Evolutionary conservation across 2,797 vertebrate genomes (phyloP), one percentile per base, ranked within the genome.

Genomic region (Neoniphon sammara): DNA sequence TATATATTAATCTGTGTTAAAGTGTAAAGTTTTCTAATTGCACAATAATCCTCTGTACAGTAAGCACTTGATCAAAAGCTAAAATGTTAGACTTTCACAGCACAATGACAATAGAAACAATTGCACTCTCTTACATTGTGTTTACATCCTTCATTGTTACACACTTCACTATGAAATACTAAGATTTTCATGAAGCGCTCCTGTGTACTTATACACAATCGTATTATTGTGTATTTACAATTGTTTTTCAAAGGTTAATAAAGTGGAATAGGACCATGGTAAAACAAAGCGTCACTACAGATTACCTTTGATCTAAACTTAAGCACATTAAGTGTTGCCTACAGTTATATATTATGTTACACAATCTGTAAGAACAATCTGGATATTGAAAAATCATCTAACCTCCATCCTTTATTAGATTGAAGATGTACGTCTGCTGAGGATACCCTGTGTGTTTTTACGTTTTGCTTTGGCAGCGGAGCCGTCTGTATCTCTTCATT

Each of bases 401-500:
- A 36, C 60, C 34, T 64, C 25, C 56, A 17, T 34, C 36, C 20
- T 68, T 50, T 4, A 46, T 60, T 56, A 36, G 5, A 9, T 34
- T 34, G n/a, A n/a, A 20, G 47, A 5, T 50, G 47, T 9, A n/a
- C 20, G 18, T 50, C n/a, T 20, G 18, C 49, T 14, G n/a, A 50
- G 25, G 44, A 25, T 23, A 5, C 18, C 42, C 17, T 18, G n/a
- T 46, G 15, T 61, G n/a, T 62, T 62, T 70, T 63, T 70, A 67
- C 58, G 53, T 65, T 50, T 64, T 46, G 60, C 27, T 18, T 70
- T 23, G 70, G 59, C 71, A 61, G 72, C 73, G 34, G 56, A 54
- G 39, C 60, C 64, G 58, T 59, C 57, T 78, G 72, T 70, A 61
- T 74, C 76, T 86, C 66, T 79, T 87, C 75, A 88, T 88, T 89